These are phyloP conservation scores for Drosophila sordidula DNA, from an alignment of 2,888 invertebrate species.

Conservation along the genomic window DNA sequence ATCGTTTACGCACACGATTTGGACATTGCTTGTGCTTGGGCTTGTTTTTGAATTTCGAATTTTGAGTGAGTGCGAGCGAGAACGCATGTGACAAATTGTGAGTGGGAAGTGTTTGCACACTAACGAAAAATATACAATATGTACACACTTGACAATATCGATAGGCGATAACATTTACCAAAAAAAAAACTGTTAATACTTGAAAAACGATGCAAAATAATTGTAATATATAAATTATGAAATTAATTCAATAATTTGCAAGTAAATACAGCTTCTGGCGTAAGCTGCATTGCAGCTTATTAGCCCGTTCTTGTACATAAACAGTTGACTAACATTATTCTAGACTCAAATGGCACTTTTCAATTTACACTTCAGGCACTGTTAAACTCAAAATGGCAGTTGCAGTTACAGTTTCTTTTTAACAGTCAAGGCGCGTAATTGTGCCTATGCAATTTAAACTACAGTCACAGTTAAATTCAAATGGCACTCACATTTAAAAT, in stretches of 20 bases:
- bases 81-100: slow-evolving; percentile 6
- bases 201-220: neutral
- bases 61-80: slow-evolving; percentile 22
- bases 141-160: slow-evolving; percentile 12
- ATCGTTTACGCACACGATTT: slow-evolving; percentile 18
- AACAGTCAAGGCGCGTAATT: too few species aligned
- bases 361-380: neutral
- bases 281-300: too few species aligned
- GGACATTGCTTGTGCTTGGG: neutral
- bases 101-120: slow-evolving; percentile 25
- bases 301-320: too few species aligned
- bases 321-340: neutral
- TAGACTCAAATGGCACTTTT: neutral
- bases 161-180: slow-evolving; percentile 5
- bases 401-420: too few species aligned
- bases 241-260: neutral
- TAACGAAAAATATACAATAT: neutral
- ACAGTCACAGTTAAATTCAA: too few species aligned
- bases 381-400: neutral
- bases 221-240: neutral
- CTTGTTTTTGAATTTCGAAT: slow-evolving; percentile 32
- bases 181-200: too few species aligned
- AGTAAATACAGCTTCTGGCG: neutral
- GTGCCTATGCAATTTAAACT: too few species aligned
- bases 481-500: too few species aligned